Evolutionary conservation across 2,797 vertebrate species (phyloP).

Genomic region (Triplophysa yarkandensis): DNA sequence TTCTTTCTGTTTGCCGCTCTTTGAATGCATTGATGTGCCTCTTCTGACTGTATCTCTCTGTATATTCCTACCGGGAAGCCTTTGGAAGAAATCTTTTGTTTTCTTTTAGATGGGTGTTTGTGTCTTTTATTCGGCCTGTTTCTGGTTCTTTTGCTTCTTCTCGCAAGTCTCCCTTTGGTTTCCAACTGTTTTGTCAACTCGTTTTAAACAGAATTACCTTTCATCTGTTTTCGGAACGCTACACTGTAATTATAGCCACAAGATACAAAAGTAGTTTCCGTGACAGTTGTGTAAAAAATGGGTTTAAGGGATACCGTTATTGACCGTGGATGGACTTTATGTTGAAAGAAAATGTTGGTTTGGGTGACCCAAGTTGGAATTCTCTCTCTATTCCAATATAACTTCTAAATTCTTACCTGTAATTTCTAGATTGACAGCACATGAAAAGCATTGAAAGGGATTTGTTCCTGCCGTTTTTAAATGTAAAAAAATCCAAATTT

Average conservation of each 20-base stretch:
- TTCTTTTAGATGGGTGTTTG: conserved; percentile 45
- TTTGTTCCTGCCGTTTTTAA: background rate
- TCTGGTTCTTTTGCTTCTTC: conserved; percentile 31
- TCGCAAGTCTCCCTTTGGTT: background rate
- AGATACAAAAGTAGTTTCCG: background rate
- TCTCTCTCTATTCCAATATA: too few relatives aligned
- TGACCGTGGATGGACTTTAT: too few relatives aligned
- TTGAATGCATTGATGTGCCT: conserved; percentile 25
- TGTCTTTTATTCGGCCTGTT: conserved; percentile 36
- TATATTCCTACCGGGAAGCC: background rate
- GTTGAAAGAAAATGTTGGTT: too few relatives aligned
- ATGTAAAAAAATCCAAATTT: background rate
- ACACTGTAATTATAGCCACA: background rate
- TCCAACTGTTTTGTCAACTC: background rate
- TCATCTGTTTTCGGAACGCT: background rate
- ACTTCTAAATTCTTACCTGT: too few relatives aligned
- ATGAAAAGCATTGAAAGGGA: too few relatives aligned
- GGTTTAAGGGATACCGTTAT: too few relatives aligned
- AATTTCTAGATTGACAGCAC: too few relatives aligned
- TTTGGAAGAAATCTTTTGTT: conserved; percentile 30
- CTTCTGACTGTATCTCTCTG: conserved; percentile 19
- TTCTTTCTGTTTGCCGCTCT: conserved; percentile 17
- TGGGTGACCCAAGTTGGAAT: too few relatives aligned
- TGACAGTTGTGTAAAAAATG: too few relatives aligned
- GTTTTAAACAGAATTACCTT: background rate